Evolutionary conservation across 1,140 invertebrate species (phyloP).

Genomic region (Eumeta japonica): DNA sequence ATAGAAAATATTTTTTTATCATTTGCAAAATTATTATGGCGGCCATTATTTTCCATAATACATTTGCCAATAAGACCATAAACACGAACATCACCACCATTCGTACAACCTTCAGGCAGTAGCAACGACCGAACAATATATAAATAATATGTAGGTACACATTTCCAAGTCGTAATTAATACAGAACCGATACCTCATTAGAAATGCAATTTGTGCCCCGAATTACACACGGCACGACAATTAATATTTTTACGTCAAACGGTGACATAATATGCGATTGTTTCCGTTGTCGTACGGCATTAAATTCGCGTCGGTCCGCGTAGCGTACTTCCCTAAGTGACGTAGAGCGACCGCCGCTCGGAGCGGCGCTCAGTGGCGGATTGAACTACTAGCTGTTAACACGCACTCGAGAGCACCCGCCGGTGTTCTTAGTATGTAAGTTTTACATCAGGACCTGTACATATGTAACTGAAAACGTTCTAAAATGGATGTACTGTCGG

Average conservation of each 20-base stretch:
- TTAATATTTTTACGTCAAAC: background rate
- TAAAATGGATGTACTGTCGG: background rate
- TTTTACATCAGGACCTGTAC: background rate
- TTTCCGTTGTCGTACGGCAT: background rate
- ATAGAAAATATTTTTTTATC: too few species aligned
- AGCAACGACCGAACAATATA: too few species aligned
- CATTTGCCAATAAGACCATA: too few species aligned
- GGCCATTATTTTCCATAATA: too few species aligned
- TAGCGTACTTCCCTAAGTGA: conserved; percentile 32
- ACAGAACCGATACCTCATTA: too few species aligned
- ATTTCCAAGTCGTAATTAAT: too few species aligned
- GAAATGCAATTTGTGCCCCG: too few species aligned
- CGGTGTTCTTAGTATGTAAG: too few species aligned
- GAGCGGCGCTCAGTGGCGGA: conserved; percentile 41
- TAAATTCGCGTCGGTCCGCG: background rate
- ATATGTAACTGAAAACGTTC: background rate
- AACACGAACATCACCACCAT: too few species aligned
- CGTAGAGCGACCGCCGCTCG: conserved; percentile 25
- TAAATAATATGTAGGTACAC: background rate
- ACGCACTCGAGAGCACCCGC: conserved; percentile 26
- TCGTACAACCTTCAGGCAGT: too few species aligned
- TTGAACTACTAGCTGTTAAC: conserved; percentile 49
- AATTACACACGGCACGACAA: too few species aligned
- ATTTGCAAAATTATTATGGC: too few species aligned
- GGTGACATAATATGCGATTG: background rate